phyloP scores from a whole-genome alignment of 2,797 vertebrate genomes.

The Rhincodon typus region DNA sequence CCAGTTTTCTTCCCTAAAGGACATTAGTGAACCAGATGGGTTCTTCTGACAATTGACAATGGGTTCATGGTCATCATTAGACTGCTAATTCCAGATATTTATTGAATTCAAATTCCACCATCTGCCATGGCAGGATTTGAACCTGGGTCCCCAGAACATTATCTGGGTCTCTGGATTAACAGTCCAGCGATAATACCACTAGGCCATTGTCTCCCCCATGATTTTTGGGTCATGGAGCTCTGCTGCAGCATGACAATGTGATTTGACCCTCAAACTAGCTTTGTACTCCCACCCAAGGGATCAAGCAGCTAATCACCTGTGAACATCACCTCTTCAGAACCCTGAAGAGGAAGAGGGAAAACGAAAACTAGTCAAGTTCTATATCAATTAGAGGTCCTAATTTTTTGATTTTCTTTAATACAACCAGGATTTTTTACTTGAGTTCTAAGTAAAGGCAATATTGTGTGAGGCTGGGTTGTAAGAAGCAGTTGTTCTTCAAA shows the following conservation, averaged over 20 bases:
- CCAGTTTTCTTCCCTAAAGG: too few species aligned
- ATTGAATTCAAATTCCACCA: too few species aligned
- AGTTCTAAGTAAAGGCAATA: not conserved
- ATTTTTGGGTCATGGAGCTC: not conserved
- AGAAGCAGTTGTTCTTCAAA: not conserved
- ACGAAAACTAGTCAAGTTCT: not conserved
- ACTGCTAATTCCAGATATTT: too few species aligned
- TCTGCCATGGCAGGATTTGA: too few species aligned
- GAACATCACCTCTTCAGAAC: not conserved
- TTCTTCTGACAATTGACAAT: too few species aligned
- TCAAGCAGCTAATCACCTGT: not conserved
- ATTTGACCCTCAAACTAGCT: not conserved
- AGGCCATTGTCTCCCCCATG: too few species aligned
- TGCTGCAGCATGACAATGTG: not conserved
- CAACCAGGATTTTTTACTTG: not conserved
- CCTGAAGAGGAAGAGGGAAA: not conserved
- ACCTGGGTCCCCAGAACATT: too few species aligned
- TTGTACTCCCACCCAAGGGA: too few species aligned
- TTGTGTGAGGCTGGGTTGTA: not conserved
- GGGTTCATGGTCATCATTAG: too few species aligned
- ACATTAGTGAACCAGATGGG: too few species aligned
- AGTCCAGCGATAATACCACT: too few species aligned
- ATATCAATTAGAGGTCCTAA: not conserved
- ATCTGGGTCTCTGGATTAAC: too few species aligned
- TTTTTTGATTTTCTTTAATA: not conserved